Base-by-base conservation (phyloP, 2,888 invertebrate genomes). In the Agrenia bidenticulata region DNA sequence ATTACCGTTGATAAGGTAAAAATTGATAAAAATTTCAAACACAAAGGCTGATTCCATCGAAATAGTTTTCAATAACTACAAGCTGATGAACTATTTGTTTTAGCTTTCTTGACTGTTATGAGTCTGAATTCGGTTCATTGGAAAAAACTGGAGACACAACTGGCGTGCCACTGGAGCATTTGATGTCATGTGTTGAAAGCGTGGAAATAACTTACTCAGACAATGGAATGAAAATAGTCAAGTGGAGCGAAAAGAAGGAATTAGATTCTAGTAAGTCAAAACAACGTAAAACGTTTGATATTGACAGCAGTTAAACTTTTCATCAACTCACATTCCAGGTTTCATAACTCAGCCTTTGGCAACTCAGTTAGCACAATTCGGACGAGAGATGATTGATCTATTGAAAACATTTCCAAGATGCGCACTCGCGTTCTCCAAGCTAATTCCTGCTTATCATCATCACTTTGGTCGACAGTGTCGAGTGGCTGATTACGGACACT, bases 401-500 rank as follows among this genome's bases (percentile, higher is more conserved):
- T 82, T 94, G 66, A 89, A 90, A 77, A 89, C 88, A 57, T 88
- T 88, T 23, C 89, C 92, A 0, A 86, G 88, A 72, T 90, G 92
- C 77, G 88, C 89, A 63, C 86, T 97, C 81, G 86, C 89, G 2
- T 88, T 91, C 79, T 87, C 83, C 80, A 90, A 92, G 77, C 90
- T 96, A 73, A 94, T 96, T 77, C 96, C 96, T 1, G 89, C 93
- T 1, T 97, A 96, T 82, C 96, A 97, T 79, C 94, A 94, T 81
- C 95, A 95, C 80, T 97, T 95, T 80, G 94, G 95, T 0, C 86
- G 93, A 37, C 96, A 97, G 80, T 95, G 95, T 79, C 87, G 94
- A 60, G 94, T 97, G 1, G 92, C 95, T 7, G 94, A 95, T 82
- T 97, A 95, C 79, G 97, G 97, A n/a, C 95, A 91, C 78, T 92